Evolutionary conservation across 1,140 invertebrate genomes (phyloP), one percentile per base, ranked within the genome.

Genomic region (Leptopilina boulardi): DNA sequence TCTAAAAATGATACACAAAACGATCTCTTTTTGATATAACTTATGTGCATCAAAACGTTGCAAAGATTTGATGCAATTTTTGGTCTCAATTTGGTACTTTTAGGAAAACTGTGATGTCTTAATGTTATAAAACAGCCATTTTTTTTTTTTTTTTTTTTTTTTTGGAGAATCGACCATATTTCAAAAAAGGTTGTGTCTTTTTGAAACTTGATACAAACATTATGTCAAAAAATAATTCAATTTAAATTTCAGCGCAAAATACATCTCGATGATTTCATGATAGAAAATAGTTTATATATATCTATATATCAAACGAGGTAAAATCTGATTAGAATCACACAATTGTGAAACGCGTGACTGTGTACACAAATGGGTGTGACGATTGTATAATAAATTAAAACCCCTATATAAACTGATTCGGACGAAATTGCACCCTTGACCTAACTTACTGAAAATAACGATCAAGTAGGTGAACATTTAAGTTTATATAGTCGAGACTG

Each of bases 351-450:
- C 54, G 54, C 54, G 54, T 56, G 54, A 56, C 54, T 56, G 4
- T 26, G 54, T 56, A 56, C 54, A 56, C 54, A 23, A 21, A 19
- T 21, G 54, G 54, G 54, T 56, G 54, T 23, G 54, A 56, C 54
- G 54, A 56, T 23, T 56, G 54, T 23, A 56, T 19, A 56, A 56
- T 56, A 56, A 56, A 56, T 56, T 56, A 56, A 56, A 23, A 56
- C 54, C 23, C 21, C 0, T 44, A 74, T 78, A 77, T n/a, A n/a
- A 77, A 79, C 75, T 76, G 80, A 87, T 87, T 72, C 76, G 75
- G 71, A 73, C 75, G 74, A 80, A 84, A 87, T 85, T 80, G 84
- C 80, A 87, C 86, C 86, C 86, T 87, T 87, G 86, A 87, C 86
- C 86, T 83, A 56, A 19, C 54, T 56, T 56, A 56, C 54, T 56